Percentiles rank a stretch among this genome's conserved stretches.
Conservation (phyloP, 2,888 invertebrate species). For the Drosophila putrida region DNA sequence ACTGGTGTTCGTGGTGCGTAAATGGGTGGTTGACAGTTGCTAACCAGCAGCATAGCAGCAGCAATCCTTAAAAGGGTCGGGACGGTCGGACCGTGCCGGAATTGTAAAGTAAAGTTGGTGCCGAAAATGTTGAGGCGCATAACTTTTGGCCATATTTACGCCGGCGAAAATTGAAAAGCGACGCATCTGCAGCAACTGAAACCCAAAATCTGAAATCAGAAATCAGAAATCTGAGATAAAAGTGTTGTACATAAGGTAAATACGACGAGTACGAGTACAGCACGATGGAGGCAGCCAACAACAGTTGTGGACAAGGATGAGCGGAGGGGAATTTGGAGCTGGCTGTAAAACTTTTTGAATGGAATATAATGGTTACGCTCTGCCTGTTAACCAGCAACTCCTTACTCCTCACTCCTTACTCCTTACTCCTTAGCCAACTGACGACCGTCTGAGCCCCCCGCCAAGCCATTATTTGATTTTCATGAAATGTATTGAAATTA, state of each 20-base stretch:
- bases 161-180: constrained; percentile 47
- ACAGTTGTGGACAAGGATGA: not conserved
- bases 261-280: constrained; percentile 20
- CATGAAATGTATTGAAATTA: constrained; percentile 55
- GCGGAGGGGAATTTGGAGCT: not conserved
- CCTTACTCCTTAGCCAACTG: constrained; percentile 5
- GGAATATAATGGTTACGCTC: constrained; percentile 41
- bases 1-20: constrained; percentile 8
- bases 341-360: constrained; percentile 48
- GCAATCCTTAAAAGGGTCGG: constrained; percentile 15
- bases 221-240: constrained; percentile 51
- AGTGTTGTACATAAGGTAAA: constrained; percentile 43
- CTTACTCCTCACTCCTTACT: too few relatives aligned
- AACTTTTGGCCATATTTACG: constrained; percentile 67
- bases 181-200: constrained; percentile 43
- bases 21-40: constrained; percentile 2
- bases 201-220: constrained; percentile 14
- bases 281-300: not conserved
- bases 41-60: constrained; percentile 1
- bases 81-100: not conserved
- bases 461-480: constrained; percentile 36
- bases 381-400: constrained; percentile 14
- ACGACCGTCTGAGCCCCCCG: not conserved
- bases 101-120: constrained; percentile 40
- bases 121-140: constrained; percentile 50